Percentiles rank a stretch among this genome's conserved stretches.
Conservation (phyloP, 2,113 vertebrate genomes). For the Shinisaurus crocodilurus region DNA sequence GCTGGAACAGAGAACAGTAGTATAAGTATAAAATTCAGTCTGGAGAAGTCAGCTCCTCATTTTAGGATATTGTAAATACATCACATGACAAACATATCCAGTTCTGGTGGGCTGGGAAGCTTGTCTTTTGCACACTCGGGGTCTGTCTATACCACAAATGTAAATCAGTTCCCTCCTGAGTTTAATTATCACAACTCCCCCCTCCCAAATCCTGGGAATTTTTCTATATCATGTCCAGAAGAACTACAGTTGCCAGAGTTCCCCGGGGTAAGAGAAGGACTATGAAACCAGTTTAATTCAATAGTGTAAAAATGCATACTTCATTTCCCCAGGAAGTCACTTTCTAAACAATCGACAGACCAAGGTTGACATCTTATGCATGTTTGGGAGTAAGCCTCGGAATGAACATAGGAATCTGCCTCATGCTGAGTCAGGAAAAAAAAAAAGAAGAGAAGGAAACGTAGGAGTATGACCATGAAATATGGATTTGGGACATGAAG, state of each 20-base stretch:
- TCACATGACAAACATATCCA: not conserved
- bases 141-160: not conserved
- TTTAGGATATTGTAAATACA: not conserved
- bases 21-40: not conserved
- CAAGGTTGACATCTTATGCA: not conserved
- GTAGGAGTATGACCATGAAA: not conserved
- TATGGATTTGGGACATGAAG: not conserved
- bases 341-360: not conserved
- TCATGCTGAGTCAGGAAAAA: not conserved
- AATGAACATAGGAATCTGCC: not conserved
- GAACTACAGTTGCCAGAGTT: not conserved
- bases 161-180: not conserved
- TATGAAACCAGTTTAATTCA: not conserved
- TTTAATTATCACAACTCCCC: not conserved
- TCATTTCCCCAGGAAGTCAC: not conserved
- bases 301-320: not conserved
- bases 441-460: not conserved
- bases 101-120: not conserved
- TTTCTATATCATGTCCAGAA: not conserved
- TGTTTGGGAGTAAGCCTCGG: not conserved
- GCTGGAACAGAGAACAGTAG: not conserved
- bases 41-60: not conserved
- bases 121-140: not conserved
- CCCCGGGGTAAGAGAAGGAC: not conserved
- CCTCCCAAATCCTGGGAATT: not conserved